Base-by-base conservation (phyloP, 2,113 vertebrate species). In the Astatoreochromis straeleni region DNA sequence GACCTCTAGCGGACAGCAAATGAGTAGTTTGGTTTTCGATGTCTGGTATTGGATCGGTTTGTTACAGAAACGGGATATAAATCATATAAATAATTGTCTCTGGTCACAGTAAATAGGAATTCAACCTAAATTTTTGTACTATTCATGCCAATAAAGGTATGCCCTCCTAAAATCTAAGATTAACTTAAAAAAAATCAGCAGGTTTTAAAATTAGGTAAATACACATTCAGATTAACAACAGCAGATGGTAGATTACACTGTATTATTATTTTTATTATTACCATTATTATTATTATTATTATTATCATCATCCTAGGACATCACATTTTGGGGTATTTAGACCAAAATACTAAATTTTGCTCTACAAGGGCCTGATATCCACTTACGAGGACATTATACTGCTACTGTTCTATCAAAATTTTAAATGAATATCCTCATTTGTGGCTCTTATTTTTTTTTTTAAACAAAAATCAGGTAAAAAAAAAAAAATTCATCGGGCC, bases 1-100 rank as follows among this genome's bases (percentile, higher is more conserved):
- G 93, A 78, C 89, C 82, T 86, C 93, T 89, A 68, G 88, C 29
- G 95, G 89, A 60, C 26, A 80, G 10, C 33, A 26, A 21, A 49
- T 51, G 26, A 21, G 49, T 35, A 24, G 12, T 54, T 80, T 24
- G 11, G 16, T 19, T 73, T 73, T 45, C 2, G 24, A 10, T 7
- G 3, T 26, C 65, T 26, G 38, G 21, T 73, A 17, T 73, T 42
- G 65, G 12, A 26, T 26, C 68, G 8, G 40, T 29, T 26, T 73
- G 0, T 24, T 73, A 19, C 16, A 51, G 45, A 78, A 78, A n/a
- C 24, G 3, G 4, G 10, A 31, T 49, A 31, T n/a, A 49, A 31
- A 78, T 78, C 6, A 49, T 73, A 73, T 16, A 7, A 73, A 26
- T 47, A 4, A 19, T 9, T 51, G 13, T 78, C 4, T 78, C 10